Evolutionary conservation across 2,113 vertebrate species (phyloP), one percentile per base, ranked within the genome.

Genomic region (Rhea americana): DNA sequence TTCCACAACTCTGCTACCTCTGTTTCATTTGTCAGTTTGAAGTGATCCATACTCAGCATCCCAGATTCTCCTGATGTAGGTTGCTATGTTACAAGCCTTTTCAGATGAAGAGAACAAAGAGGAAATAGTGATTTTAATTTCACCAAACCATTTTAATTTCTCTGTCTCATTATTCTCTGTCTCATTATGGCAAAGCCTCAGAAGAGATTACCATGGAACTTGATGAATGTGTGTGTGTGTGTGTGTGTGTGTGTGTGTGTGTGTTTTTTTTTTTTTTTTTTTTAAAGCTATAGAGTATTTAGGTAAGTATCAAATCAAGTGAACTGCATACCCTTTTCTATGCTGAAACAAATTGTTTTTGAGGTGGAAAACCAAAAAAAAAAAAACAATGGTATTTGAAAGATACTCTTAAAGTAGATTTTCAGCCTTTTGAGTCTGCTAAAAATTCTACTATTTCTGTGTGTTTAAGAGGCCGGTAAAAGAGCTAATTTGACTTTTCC

Each of bases 1-100:
- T 65, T 53, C 32, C 41, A 53, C 20, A 2, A 24, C 2, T 55
- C 10, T 7, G 3, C 19, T 47, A 6, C 25, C 75, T 86, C n/a
- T 50, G 22, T 58, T 82, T 22, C 25, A 0, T 14, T 8, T 22
- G 53, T 35, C 45, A 15, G 6, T 14, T 62, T 0, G 3, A 39
- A n/a, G 18, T 3, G 53, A 30, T 39, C 20, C 72, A 1, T 32
- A 48, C 55, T 47, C 45, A 71, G 39, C n/a, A 3, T 22, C 9
- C 5, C 20, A 17, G 58, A 28, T 22, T 32, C 66, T 79, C 16
- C 75, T 75, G 32, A 32, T 66, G 4, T 1, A 26, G 48, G 17
- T 65, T 66, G 5, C 12, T 61, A 9, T 39, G 59, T 77, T 32
- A 51, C 18, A 83, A n/a, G 9, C 48, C n/a, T 90, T 65, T 32